Base-by-base conservation (phyloP, 2,797 vertebrate genomes). In the Chloroceryle inda region DNA sequence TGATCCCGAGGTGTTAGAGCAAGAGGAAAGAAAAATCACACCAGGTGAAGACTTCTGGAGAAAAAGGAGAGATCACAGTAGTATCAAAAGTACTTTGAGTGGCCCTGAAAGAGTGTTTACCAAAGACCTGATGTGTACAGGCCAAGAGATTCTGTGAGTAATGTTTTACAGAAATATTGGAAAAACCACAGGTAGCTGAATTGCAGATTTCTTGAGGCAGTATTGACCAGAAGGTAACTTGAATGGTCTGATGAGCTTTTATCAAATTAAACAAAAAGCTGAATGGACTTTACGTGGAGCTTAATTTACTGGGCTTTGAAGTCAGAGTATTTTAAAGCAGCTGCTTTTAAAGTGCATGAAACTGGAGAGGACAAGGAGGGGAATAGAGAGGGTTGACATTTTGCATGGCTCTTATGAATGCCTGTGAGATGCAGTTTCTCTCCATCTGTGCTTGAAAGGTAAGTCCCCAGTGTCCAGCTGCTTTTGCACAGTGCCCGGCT, bases 211-310 rank as follows among this genome's bases (percentile, higher is more conserved):
- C 88, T 94, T 17, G 74, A 95, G 93, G 83, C 94, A 79, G 55
- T 95, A 95, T 96, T 97, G 96, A 96, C 95, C 92, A 92, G 91
- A 94, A 96, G 91, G 91, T 69, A 82, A 74, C 91, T 82, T 79
- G 83, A 90, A 96, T 93, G 85, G 92, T 92, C 95, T 93, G 93
- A 95, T 95, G 94, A 96, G 92, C 89, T 96, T 96, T 95, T 96
- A 96, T 97, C 95, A 93, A 96, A 96, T 97, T 95, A 97, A 95
- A 95, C 67, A 95, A 79, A 96, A 96, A 94, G 94, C 94, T 95
- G 95, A 96, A 95, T 93, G 83, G 92, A 95, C 94, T 96, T 92
- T 94, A 66, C 38, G 68, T 61, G 88, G 52, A 93, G 63, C 93
- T 93, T 96, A 96, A 95, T 96, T 96, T 90, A 96, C 93, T 90